Base-by-base conservation (phyloP, 2,888 invertebrate species). In the Unio pictorum region DNA sequence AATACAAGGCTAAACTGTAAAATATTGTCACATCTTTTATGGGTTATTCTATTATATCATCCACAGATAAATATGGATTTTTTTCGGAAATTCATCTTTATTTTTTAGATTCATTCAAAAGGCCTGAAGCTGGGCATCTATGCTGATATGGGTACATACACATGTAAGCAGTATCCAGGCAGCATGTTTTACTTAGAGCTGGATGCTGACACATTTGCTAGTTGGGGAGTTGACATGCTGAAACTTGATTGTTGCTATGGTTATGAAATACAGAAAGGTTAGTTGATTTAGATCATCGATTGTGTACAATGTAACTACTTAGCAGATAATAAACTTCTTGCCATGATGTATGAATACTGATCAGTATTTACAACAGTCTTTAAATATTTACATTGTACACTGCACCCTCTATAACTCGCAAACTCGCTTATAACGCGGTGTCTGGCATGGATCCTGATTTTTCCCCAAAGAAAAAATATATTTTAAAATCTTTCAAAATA, bases 51-150 rank as follows among this genome's bases (percentile, higher is more conserved):
- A 28, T 55, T 18, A 61, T 26, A 61, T 61, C 5, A 61, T 0
- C 61, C 28, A 26, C 18, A 26, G n/a, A 23, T 23, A 26, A 18
- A 23, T 30, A 61, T 26, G 18, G 8, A 18, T 26, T 6, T 18
- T 61, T 28, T 23, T 18, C 18, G 0, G 6, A 61, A 61, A 61
- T 61, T 15, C 18, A 28, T 15, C 18, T 62, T 28, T 45, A 20
- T 17, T 58, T 26, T 26, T 15, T 63, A 80, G 81, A 67, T 80
- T 34, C 85, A 85, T 69, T 68, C 73, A n/a, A 76, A 79, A 90
- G 98, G 98, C n/a, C 91, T 99, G 60, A 97, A 97, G 90, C 96
- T 99, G 87, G 99, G 98, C 34, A 98, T 99, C 80, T 99, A 99
- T 89, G 97, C 97, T 88, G 98, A 99, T 90, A 97, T 95, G 90